Base-by-base conservation (phyloP, 2,797 vertebrate genomes). In the Luscinia megarhynchos region DNA sequence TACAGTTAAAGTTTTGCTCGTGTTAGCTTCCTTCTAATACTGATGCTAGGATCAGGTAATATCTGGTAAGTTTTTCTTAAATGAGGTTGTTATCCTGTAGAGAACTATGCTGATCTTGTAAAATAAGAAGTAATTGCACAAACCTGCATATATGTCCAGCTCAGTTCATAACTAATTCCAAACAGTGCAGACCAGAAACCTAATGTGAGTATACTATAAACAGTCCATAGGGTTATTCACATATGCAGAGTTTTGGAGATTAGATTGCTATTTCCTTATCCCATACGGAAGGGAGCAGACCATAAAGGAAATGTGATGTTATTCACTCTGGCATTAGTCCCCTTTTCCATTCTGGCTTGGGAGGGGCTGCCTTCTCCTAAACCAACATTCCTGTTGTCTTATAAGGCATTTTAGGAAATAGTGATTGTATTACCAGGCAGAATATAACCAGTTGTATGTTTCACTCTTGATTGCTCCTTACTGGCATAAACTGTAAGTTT, bases 321-420 rank as follows among this genome's bases (percentile, higher is more conserved):
- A 79, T 21, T 91, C 70, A 66, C 41, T 78, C 66, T 91, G 82
- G 67, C 80, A 30, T 74, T 92, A 72, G 36, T 93, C 78, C 26
- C 13, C 57, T 57, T 96, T 96, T 94, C 80, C 62, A 63, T 94
- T 46, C 83, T 70, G 74, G 38, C 59, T 55, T 82, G 87, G 85
- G 87, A 95, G 63, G 67, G 83, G 41, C 63, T 91, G 22, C 59
- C 45, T 84, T 93, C 91, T 84, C 48, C 24, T 66, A 67, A 88
- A 20, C 73, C 77, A 91, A 63, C 63, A 70, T 88, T 93, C 55
- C 76, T 70, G 48, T 73, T 91, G 84, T 68, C 36, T 0, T 92
- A 63, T 40, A 53, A 93, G 87, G n/a, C 74, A 15, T 78, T 89
- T 84, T 88, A 91, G 94, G 79, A 94, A 94, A 73, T 61, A 41